Percentiles rank a stretch among this genome's conserved stretches.
These are phyloP conservation scores for Octopus sinensis DNA, from an alignment of 1,140 invertebrate genomes.

Conservation along the genomic window DNA sequence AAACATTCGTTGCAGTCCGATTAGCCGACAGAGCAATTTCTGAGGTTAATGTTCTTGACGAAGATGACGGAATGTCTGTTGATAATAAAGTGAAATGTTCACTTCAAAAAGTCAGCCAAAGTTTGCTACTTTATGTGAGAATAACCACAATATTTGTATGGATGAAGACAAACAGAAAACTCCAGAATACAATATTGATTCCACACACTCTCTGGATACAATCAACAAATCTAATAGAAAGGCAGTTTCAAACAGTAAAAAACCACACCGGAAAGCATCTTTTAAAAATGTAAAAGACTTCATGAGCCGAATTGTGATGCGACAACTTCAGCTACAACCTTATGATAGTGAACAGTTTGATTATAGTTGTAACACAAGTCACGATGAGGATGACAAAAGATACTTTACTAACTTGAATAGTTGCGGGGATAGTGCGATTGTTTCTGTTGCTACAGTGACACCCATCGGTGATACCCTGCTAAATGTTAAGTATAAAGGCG, in stretches of 20 bases:
- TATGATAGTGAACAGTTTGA: slow-evolving; percentile 12
- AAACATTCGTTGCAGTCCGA: slow-evolving; percentile 26
- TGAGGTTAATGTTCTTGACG: slow-evolving; percentile 43
- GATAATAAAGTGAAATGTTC: slow-evolving; percentile 18
- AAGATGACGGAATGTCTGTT: slow-evolving; percentile 27
- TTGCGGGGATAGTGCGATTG: too few relatives aligned
- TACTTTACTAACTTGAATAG: too few relatives aligned
- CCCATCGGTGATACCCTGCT: too few relatives aligned
- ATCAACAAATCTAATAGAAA: neutral
- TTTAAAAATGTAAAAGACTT: slow-evolving; percentile 42
- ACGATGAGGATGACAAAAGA: too few relatives aligned
- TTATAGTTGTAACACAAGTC: too few relatives aligned
- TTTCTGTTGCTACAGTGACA: too few relatives aligned
- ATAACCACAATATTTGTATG: too few relatives aligned
- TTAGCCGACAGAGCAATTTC: slow-evolving; percentile 43
- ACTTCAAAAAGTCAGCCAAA: slow-evolving; percentile 37
- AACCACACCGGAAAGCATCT: slow-evolving; percentile 23
- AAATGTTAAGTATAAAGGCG: too few relatives aligned
- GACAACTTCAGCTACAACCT: neutral
- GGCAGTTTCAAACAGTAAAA: slow-evolving; percentile 10
- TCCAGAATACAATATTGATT: too few relatives aligned
- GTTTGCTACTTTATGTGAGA: slow-evolving; percentile 25
- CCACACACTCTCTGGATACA: too few relatives aligned
- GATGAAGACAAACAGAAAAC: too few relatives aligned
- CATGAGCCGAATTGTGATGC: slow-evolving; percentile 30